These are phyloP conservation scores for Coelopa pilipes DNA, from an alignment of 2,888 invertebrate species.

Conservation along the genomic window DNA sequence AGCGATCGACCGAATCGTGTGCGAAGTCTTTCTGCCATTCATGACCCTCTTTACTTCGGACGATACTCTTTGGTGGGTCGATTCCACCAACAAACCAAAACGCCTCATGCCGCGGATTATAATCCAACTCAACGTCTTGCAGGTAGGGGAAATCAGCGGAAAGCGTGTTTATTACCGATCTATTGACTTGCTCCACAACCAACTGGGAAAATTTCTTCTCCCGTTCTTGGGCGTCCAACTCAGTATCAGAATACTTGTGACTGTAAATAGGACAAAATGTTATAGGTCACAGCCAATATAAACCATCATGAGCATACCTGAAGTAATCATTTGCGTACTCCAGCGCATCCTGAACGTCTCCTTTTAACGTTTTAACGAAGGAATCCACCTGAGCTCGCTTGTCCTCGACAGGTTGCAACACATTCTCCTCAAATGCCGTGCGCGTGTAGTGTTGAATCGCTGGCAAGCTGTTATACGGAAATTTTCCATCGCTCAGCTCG, in stretches of 20 bases:
- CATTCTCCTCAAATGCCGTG: conserved; percentile 74
- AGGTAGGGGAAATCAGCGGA: conserved; percentile 73
- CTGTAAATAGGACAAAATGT: conserved; percentile 48
- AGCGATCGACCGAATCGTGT: conserved; percentile 72
- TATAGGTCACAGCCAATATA: not conserved
- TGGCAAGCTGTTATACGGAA: conserved; percentile 77
- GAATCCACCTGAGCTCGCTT: conserved; percentile 36
- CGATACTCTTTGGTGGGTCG: conserved; percentile 68
- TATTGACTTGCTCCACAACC: conserved; percentile 76
- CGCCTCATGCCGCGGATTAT: conserved; percentile 83
- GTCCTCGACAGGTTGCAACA: conserved; percentile 58
- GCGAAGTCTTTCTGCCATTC: conserved; percentile 66
- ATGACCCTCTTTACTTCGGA: conserved; percentile 66
- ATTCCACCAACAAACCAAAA: conserved; percentile 87
- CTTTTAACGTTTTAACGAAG: conserved; percentile 48
- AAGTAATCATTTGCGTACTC: conserved; percentile 56
- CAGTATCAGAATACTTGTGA: conserved; percentile 45
- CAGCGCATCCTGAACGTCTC: conserved; percentile 57
- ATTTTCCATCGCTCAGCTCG: conserved; percentile 71
- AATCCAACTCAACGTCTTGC: conserved; percentile 73
- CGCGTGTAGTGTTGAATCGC: conserved; percentile 81
- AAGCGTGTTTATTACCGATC: conserved; percentile 73
- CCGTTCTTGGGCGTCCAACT: conserved; percentile 43
- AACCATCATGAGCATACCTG: too few relatives aligned
- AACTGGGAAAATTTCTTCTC: conserved; percentile 59